phyloP scores from a whole-genome alignment of 1,140 invertebrate species.

The fruit fly (Drosophila melanogaster) region DNA sequence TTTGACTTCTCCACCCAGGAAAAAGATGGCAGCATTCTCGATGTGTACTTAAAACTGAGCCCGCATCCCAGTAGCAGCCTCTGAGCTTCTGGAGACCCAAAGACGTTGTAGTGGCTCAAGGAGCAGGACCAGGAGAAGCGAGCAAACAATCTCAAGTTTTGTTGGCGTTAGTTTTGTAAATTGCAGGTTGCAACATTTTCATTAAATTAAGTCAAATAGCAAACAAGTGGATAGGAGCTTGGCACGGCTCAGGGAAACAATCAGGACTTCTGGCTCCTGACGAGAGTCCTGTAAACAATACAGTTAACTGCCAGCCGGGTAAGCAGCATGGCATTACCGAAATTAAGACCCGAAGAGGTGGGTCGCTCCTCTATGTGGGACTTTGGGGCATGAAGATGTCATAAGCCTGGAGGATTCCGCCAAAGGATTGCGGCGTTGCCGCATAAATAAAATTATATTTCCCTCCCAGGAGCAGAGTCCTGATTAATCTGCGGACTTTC shows the following conservation, averaged over 20 bases:
- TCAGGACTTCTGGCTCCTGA: slow-evolving; percentile 35
- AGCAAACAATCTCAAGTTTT: slow-evolving; percentile 76
- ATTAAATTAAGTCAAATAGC: slow-evolving; percentile 81
- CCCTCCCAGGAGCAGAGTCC: slow-evolving; percentile 3
- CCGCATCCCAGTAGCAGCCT: slow-evolving; percentile 52
- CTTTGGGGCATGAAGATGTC: slow-evolving; percentile 7
- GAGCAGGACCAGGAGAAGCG: slow-evolving; percentile 9
- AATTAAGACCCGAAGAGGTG: slow-evolving; percentile 34
- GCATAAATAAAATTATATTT: slow-evolving; percentile 30
- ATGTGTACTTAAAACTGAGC: slow-evolving; percentile 70
- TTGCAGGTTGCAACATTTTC: slow-evolving; percentile 83
- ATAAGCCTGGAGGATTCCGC: slow-evolving; percentile 12
- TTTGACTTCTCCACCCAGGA: slow-evolving; percentile 55
- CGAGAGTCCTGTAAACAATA: slow-evolving; percentile 58
- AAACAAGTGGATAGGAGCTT: slow-evolving; percentile 52
- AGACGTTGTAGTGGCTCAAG: slow-evolving; percentile 21
- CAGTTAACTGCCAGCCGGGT: slow-evolving; percentile 36
- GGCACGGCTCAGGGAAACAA: slow-evolving; percentile 52
- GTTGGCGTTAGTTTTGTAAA: slow-evolving; percentile 73
- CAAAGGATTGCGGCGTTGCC: slow-evolving; percentile 32
- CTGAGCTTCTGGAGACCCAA: slow-evolving; percentile 5
- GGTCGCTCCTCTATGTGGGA: not conserved
- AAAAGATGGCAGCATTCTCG: slow-evolving; percentile 43
- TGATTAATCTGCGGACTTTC: slow-evolving; percentile 27
- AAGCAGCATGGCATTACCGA: slow-evolving; percentile 50